Conservation (phyloP, 2,888 invertebrate species). For the Ennomos quercinarius region DNA sequence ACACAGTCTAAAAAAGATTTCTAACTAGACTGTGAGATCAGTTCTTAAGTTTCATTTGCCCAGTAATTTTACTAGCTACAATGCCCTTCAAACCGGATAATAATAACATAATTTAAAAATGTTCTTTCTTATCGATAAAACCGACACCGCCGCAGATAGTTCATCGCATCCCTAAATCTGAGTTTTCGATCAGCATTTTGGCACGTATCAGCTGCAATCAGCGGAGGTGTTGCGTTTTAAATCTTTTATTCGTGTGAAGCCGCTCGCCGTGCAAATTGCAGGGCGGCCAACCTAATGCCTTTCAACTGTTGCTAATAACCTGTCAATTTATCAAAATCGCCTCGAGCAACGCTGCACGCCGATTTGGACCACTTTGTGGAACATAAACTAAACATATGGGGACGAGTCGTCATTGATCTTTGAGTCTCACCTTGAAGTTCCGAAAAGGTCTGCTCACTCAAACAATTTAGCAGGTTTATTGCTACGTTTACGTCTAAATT, state of each 20-base stretch:
- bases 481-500: conserved; percentile 19
- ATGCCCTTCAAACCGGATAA: no score
- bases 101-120: conserved; percentile 8
- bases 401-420: conserved; percentile 46
- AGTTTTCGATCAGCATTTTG: conserved; percentile 52
- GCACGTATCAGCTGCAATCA: conserved; percentile 73
- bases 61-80: no score
- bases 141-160: conserved; percentile 32
- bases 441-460: conserved; percentile 7
- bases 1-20: no score
- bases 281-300: conserved; percentile 83
- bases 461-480: conserved; percentile 38
- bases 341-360: conserved; percentile 61
- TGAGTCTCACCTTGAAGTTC: conserved; percentile 38
- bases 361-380: conserved; percentile 60
- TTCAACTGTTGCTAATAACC: conserved; percentile 86
- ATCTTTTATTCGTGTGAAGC: conserved; percentile 78
- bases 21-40: no score
- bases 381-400: conserved; percentile 51
- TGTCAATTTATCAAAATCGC: conserved; percentile 84
- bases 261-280: conserved; percentile 79
- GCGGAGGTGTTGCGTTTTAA: conserved; percentile 69
- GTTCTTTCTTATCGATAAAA: conserved; percentile 32
- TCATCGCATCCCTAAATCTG: conserved; percentile 35
- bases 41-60: no score